Base-by-base conservation (phyloP, 2,113 vertebrate genomes). In the Pseudorasbora parva region DNA sequence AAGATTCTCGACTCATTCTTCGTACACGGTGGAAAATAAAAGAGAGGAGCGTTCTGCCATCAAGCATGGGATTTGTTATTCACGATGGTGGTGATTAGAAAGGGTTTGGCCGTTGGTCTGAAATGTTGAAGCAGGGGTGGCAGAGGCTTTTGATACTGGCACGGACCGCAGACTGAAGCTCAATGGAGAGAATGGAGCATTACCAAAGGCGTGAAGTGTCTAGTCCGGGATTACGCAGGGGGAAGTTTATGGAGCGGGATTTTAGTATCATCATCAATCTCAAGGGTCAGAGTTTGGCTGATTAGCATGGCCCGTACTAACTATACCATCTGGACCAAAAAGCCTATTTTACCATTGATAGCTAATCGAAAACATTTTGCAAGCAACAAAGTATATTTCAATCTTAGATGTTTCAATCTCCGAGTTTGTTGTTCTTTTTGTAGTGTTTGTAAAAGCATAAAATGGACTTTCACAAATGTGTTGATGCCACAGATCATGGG, bases 1-100 rank as follows among this genome's bases (percentile, higher is more conserved):
- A 90, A 92, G 91, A 94, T 93, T 94, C 93, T 88, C 90, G 89
- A 90, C 91, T 93, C 90, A 93, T 94, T 93, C 92, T 91, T 82
- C 87, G 83, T 89, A 87, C 88, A 91, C 85, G 84, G 89, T 84
- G 56, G 88, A 91, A 93, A 91, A 92, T 90, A 91, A 92, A 91
- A 78, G 91, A 91, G 92, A 89, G 89, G 85, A 90, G 91, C 82
- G 77, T 47, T 85, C 87, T 86, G 89, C 91, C 88, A 87, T 86
- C 89, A 88, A 90, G 89, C 84, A 85, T 78, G 19, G 66, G 85
- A 89, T 91, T 89, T 89, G 86, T 87, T 89, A 90, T 87, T 89
- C 88, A 87, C 47, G 87, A 82, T 85, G 86, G 84, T 51, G 74
- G 23, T 86, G 85, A 89, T 86, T 71, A 84, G 85, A 90, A 84